Evolutionary conservation across 2,797 vertebrate species (phyloP).

Genomic region (Novumbra hubbsi): DNA sequence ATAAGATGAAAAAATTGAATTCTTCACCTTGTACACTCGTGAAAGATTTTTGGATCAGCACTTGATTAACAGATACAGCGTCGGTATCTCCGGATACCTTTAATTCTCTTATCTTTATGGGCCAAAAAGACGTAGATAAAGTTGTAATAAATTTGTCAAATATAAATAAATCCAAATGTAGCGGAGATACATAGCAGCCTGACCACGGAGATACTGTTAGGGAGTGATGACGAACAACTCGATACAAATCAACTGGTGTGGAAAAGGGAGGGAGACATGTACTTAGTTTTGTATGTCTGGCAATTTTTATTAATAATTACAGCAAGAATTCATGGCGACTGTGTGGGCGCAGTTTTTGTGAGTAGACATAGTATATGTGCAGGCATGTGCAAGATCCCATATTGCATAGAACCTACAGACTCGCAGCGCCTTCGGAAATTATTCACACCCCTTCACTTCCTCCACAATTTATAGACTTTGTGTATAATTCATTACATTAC

Average conservation of each 20-base stretch:
- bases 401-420: too few relatives aligned
- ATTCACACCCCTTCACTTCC: too few relatives aligned
- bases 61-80: slow-evolving; percentile 18
- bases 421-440: too few relatives aligned
- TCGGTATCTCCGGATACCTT: slow-evolving; percentile 20
- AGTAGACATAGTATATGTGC: background rate
- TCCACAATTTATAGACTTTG: too few relatives aligned
- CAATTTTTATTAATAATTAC: slow-evolving; percentile 45
- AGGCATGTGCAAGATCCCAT: too few relatives aligned
- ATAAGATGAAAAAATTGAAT: slow-evolving; percentile 11
- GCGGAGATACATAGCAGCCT: slow-evolving; percentile 23
- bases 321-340: slow-evolving; percentile 2
- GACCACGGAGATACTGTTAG: slow-evolving; percentile 21
- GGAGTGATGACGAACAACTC: slow-evolving; percentile 29
- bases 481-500: too few relatives aligned
- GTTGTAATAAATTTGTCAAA: slow-evolving; percentile 21
- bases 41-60: background rate
- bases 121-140: slow-evolving; percentile 15
- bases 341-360: background rate
- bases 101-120: slow-evolving; percentile 32
- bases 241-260: slow-evolving; percentile 36
- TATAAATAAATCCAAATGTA: slow-evolving; percentile 36
- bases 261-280: slow-evolving; percentile 27
- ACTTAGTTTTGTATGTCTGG: slow-evolving; percentile 37
- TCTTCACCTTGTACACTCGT: background rate